phyloP scores from a whole-genome alignment of 2,113 vertebrate genomes.

The Nematolebias whitei region DNA sequence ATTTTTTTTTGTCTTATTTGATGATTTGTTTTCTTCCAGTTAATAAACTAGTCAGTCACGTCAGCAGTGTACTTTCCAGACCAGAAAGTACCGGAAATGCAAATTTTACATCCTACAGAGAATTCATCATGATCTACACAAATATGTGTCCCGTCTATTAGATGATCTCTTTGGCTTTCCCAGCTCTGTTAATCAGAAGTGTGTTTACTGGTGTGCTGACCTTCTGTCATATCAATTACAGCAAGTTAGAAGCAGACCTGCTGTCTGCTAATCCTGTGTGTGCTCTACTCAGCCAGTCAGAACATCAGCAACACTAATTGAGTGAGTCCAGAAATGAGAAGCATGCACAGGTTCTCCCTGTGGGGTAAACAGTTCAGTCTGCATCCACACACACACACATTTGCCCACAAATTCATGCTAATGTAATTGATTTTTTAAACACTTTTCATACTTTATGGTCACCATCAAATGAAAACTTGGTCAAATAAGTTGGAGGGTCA shows the following conservation, averaged over 20 bases:
- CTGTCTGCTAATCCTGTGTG: constrained; percentile 18
- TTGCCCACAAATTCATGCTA: constrained; percentile 31
- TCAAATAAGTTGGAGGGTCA: constrained; percentile 48
- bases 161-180: constrained; percentile 38
- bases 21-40: constrained; percentile 1
- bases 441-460: constrained; percentile 48
- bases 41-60: not conserved
- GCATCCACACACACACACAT: constrained; percentile 24
- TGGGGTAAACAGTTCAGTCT: constrained; percentile 64
- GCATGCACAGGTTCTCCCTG: constrained; percentile 60
- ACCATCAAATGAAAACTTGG: constrained; percentile 60
- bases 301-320: constrained; percentile 57
- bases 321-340: constrained; percentile 62
- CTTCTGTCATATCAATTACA: constrained; percentile 52
- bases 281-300: constrained; percentile 37
- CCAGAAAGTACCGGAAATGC: not conserved
- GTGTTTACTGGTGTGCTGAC: constrained; percentile 51
- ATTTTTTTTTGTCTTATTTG: not conserved
- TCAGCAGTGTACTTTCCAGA: not conserved
- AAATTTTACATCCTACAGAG: constrained; percentile 3
- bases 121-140: constrained; percentile 9
- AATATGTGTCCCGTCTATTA: constrained; percentile 2
- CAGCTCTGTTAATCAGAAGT: constrained; percentile 35
- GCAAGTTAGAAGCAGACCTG: constrained; percentile 37
- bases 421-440: constrained; percentile 62